phyloP scores from a whole-genome alignment of 2,888 invertebrate species.

The Tenthredo notha region DNA sequence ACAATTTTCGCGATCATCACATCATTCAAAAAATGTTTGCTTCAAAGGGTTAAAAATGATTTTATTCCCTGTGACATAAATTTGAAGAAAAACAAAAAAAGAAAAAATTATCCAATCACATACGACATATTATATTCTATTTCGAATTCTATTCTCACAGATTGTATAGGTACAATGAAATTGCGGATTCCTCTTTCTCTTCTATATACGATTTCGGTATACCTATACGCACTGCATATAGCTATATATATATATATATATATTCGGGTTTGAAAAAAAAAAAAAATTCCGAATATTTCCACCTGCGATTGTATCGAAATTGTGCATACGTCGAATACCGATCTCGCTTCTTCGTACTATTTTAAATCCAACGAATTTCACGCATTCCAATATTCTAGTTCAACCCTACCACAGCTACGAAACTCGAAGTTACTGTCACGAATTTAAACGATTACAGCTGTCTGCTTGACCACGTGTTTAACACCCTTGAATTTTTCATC shows the following conservation, averaged over 20 bases:
- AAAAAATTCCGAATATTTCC: slow-evolving; percentile 2
- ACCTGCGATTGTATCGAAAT: neutral
- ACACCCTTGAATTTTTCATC: neutral
- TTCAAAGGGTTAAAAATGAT: too few species aligned
- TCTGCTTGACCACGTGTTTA: neutral
- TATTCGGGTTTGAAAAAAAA: neutral
- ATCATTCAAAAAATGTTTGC: too few species aligned
- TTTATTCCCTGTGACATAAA: neutral
- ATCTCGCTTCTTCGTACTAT: neutral
- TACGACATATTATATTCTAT: neutral
- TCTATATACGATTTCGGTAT: neutral
- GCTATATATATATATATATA: neutral
- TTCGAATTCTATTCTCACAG: too few species aligned
- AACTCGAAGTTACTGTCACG: neutral
- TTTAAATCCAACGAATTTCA: slow-evolving; percentile 33
- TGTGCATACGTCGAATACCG: neutral
- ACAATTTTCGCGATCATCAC: too few species aligned
- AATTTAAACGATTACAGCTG: neutral
- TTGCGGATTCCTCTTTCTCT: too few species aligned
- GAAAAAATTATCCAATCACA: neutral
- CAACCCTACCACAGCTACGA: neutral
- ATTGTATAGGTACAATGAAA: too few species aligned
- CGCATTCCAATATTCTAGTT: slow-evolving; percentile 21
- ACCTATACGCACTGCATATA: neutral
- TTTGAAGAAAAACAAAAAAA: neutral